Percentiles rank a stretch among this genome's conserved stretches.
Evolutionary conservation across 2,113 vertebrate genomes (phyloP).

Genomic region (Aegotheles bennettii): DNA sequence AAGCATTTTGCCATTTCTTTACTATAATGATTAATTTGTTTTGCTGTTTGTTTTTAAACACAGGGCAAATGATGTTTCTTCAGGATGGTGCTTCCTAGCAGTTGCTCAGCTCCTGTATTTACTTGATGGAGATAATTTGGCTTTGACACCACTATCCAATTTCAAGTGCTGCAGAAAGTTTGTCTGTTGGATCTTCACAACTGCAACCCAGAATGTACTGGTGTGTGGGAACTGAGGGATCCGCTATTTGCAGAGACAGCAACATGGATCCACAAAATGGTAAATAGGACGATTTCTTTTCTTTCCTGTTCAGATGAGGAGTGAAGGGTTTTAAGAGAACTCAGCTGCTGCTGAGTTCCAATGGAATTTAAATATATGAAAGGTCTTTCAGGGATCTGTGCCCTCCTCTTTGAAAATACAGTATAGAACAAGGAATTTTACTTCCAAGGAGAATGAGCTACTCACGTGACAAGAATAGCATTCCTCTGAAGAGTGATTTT

Average conservation of each 20-base stretch:
- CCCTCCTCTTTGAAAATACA: neutral
- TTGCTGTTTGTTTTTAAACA: slow-evolving; percentile 1
- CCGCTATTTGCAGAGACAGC: slow-evolving; percentile 41
- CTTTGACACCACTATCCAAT: neutral
- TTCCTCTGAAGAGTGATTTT: neutral
- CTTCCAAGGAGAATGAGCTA: neutral
- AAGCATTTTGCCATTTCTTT: neutral
- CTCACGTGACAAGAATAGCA: neutral
- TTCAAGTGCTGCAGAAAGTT: slow-evolving; percentile 6
- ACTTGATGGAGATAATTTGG: neutral
- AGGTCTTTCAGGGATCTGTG: neutral
- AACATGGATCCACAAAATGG: slow-evolving; percentile 73
- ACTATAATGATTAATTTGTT: neutral
- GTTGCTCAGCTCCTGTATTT: neutral
- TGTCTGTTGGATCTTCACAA: neutral
- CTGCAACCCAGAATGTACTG: slow-evolving; percentile 79
- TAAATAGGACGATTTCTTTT: slow-evolving; percentile 43
- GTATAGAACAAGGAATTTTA: neutral
- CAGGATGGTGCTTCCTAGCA: neutral
- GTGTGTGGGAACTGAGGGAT: slow-evolving; percentile 76
- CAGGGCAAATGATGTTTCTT: neutral
- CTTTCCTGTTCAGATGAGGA: neutral
- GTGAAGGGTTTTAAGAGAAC: neutral
- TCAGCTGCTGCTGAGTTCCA: neutral
- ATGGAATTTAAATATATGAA: neutral